These are phyloP conservation scores for Orchesella cincta DNA, from an alignment of 1,140 invertebrate genomes.

Conservation along the genomic window DNA sequence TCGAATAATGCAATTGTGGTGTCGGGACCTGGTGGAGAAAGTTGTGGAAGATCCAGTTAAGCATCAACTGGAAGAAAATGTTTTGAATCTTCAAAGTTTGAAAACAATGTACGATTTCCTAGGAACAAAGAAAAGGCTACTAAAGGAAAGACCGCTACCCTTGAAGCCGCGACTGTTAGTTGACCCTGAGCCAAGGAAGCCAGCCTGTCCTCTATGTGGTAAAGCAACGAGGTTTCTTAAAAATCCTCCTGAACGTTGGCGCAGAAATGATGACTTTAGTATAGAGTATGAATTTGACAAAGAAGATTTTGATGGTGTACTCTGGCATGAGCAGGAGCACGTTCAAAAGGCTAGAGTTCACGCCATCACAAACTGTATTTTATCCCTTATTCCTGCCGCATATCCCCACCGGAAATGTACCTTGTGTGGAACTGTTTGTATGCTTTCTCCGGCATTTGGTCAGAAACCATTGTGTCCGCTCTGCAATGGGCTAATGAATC, in stretches of 20 bases:
- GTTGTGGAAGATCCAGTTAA: background rate
- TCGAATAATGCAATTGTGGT: background rate
- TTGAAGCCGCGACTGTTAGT: background rate
- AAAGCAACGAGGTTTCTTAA: background rate
- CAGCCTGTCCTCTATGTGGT: background rate
- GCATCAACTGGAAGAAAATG: background rate
- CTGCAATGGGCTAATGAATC: constrained; percentile 9
- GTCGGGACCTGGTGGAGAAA: background rate
- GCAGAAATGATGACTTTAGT: background rate
- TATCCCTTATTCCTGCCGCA: background rate
- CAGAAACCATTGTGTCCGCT: background rate
- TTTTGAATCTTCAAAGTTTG: background rate
- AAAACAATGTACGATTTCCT: constrained; percentile 11
- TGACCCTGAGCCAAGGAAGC: background rate
- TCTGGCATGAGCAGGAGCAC: background rate
- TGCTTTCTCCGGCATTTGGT: background rate
- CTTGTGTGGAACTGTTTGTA: background rate
- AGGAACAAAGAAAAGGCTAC: background rate
- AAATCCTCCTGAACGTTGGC: background rate
- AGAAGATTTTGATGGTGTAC: background rate
- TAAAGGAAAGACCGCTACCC: background rate
- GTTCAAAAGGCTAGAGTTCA: background rate
- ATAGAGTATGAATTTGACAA: background rate
- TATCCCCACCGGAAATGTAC: constrained; percentile 15
- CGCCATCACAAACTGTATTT: background rate